These are phyloP conservation scores for Odontothrips loti DNA, from an alignment of 2,888 invertebrate genomes.

Conservation along the genomic window DNA sequence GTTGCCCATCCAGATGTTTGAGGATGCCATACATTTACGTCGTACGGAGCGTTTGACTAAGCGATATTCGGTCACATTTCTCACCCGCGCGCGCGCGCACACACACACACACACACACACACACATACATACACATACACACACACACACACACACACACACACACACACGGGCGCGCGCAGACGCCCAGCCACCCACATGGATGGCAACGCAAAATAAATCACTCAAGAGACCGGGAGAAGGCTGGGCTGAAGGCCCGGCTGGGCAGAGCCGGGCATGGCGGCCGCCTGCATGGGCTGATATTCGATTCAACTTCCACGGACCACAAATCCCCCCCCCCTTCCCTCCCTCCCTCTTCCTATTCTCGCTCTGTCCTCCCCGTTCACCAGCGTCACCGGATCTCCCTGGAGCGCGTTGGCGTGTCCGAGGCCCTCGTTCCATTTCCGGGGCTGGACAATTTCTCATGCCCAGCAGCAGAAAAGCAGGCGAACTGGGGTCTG, in stretches of 20 bases:
- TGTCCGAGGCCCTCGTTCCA: too few species aligned
- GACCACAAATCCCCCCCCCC: neutral
- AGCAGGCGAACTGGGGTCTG: too few species aligned
- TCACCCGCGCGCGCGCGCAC: neutral
- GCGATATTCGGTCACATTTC: constrained; percentile 24
- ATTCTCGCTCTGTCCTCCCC: neutral
- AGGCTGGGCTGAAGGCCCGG: neutral
- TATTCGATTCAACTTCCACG: neutral
- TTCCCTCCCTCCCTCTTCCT: neutral
- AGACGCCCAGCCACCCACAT: constrained; percentile 13
- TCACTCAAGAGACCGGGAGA: neutral
- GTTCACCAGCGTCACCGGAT: constrained; percentile 11
- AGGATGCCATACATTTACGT: constrained; percentile 16
- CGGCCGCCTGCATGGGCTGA: too few species aligned
- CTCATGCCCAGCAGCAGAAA: too few species aligned
- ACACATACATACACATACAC: neutral
- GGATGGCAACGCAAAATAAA: constrained; percentile 10
- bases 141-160: neutral
- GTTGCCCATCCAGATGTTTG: constrained; percentile 5
- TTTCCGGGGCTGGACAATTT: too few species aligned
- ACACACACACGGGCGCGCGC: neutral
- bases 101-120: neutral
- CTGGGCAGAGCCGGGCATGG: neutral
- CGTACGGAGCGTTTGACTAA: constrained; percentile 8
- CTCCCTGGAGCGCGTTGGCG: neutral